Evolutionary conservation across 1,140 invertebrate species (phyloP).

Genomic region (Sycophaga agraensis): DNA sequence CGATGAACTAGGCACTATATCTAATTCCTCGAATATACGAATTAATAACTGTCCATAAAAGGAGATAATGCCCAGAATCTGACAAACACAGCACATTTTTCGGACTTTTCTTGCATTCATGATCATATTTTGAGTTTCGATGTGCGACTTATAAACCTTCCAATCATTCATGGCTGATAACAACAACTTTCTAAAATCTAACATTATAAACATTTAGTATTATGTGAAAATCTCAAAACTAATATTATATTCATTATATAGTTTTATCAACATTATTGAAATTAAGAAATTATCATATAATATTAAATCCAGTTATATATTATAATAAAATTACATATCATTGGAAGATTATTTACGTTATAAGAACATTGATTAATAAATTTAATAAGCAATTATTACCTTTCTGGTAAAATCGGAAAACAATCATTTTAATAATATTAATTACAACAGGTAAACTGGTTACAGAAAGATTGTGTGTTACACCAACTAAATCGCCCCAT

Average conservation of each 20-base stretch:
- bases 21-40: constrained; percentile 5
- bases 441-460: constrained; percentile 22
- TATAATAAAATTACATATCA: too few species aligned
- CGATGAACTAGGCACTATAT: neutral
- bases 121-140: constrained; percentile 1
- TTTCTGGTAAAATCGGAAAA: constrained; percentile 12
- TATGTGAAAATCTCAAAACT: too few species aligned
- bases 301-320: too few species aligned
- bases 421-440: constrained; percentile 12
- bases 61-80: neutral
- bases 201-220: too few species aligned
- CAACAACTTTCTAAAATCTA: neutral
- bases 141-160: neutral
- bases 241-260: too few species aligned
- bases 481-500: constrained; percentile 21
- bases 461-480: constrained; percentile 22
- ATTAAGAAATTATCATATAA: too few species aligned
- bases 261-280: too few species aligned
- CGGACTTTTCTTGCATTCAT: neutral
- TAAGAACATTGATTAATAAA: too few species aligned
- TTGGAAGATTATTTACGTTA: too few species aligned
- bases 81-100: neutral
- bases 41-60: neutral
- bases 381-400: constrained; percentile 13
- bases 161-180: constrained; percentile 1